Conservation (phyloP, 2,113 vertebrate species). For the Lota lota region DNA sequence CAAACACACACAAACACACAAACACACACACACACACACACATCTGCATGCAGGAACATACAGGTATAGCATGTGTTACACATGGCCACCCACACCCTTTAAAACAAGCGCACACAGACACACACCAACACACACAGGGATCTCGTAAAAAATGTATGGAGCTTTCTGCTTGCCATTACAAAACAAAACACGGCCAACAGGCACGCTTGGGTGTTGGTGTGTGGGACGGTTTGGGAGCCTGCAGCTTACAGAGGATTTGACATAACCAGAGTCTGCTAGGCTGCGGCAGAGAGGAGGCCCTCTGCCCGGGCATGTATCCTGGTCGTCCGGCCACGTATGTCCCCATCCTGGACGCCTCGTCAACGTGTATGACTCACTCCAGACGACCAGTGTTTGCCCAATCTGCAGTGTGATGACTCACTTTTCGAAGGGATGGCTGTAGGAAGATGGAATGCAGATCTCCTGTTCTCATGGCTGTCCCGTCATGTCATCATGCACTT, state of each 20-base stretch:
- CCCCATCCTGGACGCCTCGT: slow-evolving; percentile 37
- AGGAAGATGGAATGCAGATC: slow-evolving; percentile 16
- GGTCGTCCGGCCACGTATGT: slow-evolving; percentile 56
- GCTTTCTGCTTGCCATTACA: no score
- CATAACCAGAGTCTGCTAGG: background rate
- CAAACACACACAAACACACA: background rate
- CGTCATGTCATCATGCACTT: background rate
- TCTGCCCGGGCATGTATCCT: slow-evolving; percentile 47
- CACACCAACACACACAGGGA: no score
- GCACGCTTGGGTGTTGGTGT: no score
- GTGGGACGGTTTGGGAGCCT: no score
- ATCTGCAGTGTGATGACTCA: slow-evolving; percentile 55
- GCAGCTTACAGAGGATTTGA: no score
- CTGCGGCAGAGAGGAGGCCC: slow-evolving; percentile 17
- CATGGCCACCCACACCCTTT: no score
- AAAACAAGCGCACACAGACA: no score
- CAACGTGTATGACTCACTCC: slow-evolving; percentile 57
- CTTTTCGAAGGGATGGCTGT: slow-evolving; percentile 27
- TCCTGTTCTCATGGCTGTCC: slow-evolving; percentile 50
- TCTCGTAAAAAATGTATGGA: no score
- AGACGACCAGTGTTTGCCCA: slow-evolving; percentile 53
- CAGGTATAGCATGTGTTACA: no score
- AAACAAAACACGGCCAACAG: no score
- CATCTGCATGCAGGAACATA: no score
- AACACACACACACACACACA: no score